Conservation (phyloP, 2,113 vertebrate species). For the Sylvia atricapilla region DNA sequence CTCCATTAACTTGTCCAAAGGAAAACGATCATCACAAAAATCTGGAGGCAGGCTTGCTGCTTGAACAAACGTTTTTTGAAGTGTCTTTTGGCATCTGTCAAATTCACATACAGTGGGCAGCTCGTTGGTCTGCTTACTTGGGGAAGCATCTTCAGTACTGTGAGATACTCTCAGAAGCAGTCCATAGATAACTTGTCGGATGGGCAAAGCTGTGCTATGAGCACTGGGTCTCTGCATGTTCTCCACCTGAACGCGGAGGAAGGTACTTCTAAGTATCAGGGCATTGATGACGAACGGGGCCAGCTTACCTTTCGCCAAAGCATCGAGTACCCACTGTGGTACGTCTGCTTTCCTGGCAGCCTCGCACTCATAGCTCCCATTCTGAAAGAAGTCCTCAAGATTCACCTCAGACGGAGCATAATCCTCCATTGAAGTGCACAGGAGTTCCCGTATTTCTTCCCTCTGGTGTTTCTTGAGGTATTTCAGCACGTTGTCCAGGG, state of each 20-base stretch:
- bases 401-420: constrained; percentile 76
- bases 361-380: constrained; percentile 28
- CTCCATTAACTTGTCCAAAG: constrained; percentile 75
- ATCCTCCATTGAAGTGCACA: constrained; percentile 78
- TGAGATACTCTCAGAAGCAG: constrained; percentile 68
- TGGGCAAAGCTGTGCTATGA: constrained; percentile 73
- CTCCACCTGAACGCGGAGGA: constrained; percentile 89
- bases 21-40: constrained; percentile 32
- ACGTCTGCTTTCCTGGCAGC: constrained; percentile 45
- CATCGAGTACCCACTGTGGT: constrained; percentile 74
- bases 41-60: constrained; percentile 37
- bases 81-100: constrained; percentile 77
- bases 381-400: constrained; percentile 79
- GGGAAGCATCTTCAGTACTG: neutral
- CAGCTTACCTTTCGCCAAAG: constrained; percentile 73
- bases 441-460: constrained; percentile 62
- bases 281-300: constrained; percentile 79
- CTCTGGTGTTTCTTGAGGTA: constrained; percentile 52
- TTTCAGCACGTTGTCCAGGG: constrained; percentile 69
- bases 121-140: neutral
- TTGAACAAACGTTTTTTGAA: constrained; percentile 77
- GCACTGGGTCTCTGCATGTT: constrained; percentile 81
- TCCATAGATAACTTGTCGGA: constrained; percentile 85
- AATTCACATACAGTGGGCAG: constrained; percentile 77
- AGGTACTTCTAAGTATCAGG: constrained; percentile 76